phyloP scores from a whole-genome alignment of 1,140 invertebrate species.

The Drosophila azteca region DNA sequence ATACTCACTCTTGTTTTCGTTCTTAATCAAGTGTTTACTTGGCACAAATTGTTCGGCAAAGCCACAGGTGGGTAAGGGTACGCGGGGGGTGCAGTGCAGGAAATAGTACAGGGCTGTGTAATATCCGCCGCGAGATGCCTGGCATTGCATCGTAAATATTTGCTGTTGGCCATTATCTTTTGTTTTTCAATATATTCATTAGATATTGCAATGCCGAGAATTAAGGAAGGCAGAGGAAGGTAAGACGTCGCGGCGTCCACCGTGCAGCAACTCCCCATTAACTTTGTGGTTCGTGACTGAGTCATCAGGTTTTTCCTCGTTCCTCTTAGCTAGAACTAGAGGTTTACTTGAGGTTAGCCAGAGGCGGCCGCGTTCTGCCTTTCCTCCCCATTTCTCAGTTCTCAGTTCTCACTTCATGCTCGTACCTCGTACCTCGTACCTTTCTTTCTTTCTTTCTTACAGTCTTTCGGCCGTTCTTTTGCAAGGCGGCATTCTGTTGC shows the following conservation, averaged over 20 bases:
- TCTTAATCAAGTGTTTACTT: conserved; percentile 35
- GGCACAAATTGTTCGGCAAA: conserved; percentile 29
- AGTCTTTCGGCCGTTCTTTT: conserved; percentile 26
- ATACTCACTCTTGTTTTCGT: conserved; percentile 57
- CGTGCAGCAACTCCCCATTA: conserved; percentile 42
- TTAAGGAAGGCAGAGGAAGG: conserved; percentile 9
- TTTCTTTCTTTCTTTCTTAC: conserved; percentile 30
- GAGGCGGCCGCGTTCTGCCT: conserved; percentile 36
- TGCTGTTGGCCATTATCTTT: conserved; percentile 44
- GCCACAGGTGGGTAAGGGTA: conserved; percentile 18
- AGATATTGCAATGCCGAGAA: conserved; percentile 6
- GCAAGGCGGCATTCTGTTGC: conserved; percentile 29
- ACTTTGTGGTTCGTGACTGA: conserved; percentile 61
- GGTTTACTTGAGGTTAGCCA: conserved; percentile 66
- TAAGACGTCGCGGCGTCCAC: not conserved
- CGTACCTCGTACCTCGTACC: too few species aligned
- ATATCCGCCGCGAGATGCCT: conserved; percentile 49
- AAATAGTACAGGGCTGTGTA: conserved; percentile 47
- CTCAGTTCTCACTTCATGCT: conserved; percentile 16
- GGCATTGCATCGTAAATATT: conserved; percentile 34
- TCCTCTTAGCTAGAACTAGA: conserved; percentile 47
- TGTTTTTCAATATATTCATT: conserved; percentile 31
- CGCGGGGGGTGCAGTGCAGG: conserved; percentile 16
- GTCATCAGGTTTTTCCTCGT: conserved; percentile 58
- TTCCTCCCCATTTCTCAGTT: conserved; percentile 27